Evolutionary conservation across 2,888 invertebrate genomes (phyloP).

Genomic region (Vesta saturnalis): DNA sequence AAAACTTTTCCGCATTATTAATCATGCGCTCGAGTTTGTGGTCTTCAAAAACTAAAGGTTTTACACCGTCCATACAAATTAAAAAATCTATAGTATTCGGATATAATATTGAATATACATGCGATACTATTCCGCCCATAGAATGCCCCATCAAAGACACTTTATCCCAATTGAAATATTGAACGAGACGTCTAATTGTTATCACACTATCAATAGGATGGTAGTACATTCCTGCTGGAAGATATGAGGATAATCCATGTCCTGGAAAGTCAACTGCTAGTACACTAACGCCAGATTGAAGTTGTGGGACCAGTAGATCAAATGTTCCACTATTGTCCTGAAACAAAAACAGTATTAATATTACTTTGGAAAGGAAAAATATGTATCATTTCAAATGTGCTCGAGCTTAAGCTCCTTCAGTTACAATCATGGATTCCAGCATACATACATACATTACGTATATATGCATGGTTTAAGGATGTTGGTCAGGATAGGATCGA

Average conservation of each 20-base stretch:
- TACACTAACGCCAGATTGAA: conserved; percentile 63
- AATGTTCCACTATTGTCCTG: conserved; percentile 70
- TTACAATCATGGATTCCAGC: too few relatives aligned
- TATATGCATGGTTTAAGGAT: too few relatives aligned
- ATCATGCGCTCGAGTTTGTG: conserved; percentile 55
- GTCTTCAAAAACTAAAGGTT: conserved; percentile 46
- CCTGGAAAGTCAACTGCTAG: conserved; percentile 76
- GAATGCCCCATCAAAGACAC: conserved; percentile 76
- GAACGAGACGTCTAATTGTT: conserved; percentile 66
- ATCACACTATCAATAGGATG: conserved; percentile 61
- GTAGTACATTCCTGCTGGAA: conserved; percentile 70
- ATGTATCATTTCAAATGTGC: too few relatives aligned
- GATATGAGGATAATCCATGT: conserved; percentile 75
- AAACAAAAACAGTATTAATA: not conserved
- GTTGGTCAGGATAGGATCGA: too few relatives aligned
- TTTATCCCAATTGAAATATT: conserved; percentile 75
- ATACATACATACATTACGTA: too few relatives aligned
- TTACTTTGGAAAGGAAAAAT: too few relatives aligned
- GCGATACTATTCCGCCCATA: conserved; percentile 71
- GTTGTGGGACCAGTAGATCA: conserved; percentile 73
- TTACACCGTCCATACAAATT: conserved; percentile 67
- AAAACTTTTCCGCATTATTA: conserved; percentile 62
- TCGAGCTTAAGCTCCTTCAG: too few relatives aligned
- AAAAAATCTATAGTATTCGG: conserved; percentile 70
- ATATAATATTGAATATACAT: conserved; percentile 70